These are phyloP conservation scores for Novumbra hubbsi DNA, from an alignment of 2,797 vertebrate genomes.

Conservation along the genomic window DNA sequence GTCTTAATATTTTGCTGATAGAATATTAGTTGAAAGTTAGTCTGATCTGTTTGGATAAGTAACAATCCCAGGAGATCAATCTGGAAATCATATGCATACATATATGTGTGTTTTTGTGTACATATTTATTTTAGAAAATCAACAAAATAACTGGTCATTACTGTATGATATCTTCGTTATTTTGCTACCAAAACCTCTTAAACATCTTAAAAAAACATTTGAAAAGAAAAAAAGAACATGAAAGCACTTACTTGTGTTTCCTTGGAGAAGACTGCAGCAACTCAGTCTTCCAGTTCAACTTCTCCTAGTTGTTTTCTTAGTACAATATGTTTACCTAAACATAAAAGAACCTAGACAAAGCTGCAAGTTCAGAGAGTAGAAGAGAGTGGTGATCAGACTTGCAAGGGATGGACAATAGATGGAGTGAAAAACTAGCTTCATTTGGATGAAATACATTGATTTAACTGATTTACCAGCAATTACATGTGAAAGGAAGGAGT, in stretches of 20 bases:
- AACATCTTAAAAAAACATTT: too few species aligned
- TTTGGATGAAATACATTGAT: constrained; percentile 51
- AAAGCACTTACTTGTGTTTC: constrained; percentile 5
- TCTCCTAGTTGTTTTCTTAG: not conserved
- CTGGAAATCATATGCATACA: not conserved
- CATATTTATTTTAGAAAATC: not conserved
- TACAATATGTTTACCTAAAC: not conserved
- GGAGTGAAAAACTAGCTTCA: constrained; percentile 22
- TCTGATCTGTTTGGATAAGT: not conserved
- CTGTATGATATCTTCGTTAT: not conserved
- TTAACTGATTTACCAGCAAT: constrained; percentile 53
- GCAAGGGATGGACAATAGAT: constrained; percentile 14
- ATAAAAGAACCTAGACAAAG: not conserved
- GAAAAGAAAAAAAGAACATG: not conserved
- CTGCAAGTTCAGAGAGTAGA: not conserved
- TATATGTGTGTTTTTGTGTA: not conserved
- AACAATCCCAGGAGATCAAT: not conserved
- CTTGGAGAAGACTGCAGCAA: not conserved
- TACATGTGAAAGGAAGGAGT: constrained; percentile 44
- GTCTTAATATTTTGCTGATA: not conserved
- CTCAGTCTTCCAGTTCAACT: not conserved
- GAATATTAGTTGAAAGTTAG: not conserved
- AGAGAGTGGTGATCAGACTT: constrained; percentile 3
- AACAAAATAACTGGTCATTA: not conserved
- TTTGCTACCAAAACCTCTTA: not conserved